These are phyloP conservation scores for Platyrinchus mystaceus DNA, from an alignment of 2,797 vertebrate species.

Conservation along the genomic window DNA sequence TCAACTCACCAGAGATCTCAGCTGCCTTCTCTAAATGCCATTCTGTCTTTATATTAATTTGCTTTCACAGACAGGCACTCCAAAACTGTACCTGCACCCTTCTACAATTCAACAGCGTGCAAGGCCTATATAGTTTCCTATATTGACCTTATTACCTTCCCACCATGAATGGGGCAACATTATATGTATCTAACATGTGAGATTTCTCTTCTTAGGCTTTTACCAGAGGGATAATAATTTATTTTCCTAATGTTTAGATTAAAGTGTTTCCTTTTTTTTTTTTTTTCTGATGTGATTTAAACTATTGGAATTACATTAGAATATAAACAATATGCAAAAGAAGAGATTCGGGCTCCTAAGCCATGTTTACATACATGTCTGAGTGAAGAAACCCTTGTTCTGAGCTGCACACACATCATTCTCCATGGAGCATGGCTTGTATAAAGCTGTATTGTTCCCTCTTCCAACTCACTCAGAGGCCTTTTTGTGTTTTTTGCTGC, in stretches of 20 bases:
- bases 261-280: not conserved
- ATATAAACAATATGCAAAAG: not conserved
- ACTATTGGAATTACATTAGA: not conserved
- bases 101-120: not conserved
- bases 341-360: not conserved
- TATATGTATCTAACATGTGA: not conserved
- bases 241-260: not conserved
- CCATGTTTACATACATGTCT: not conserved
- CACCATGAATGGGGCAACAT: not conserved
- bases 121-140: not conserved
- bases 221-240: not conserved
- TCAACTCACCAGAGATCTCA: not conserved
- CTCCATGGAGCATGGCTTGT: not conserved
- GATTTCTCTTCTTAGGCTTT: not conserved
- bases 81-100: not conserved
- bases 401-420: not conserved
- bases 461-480: not conserved
- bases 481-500: not conserved
- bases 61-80: not conserved
- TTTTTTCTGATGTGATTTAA: not conserved
- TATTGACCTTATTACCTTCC: not conserved
- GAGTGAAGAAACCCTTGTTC: not conserved
- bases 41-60: not conserved
- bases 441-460: slow-evolving; percentile 26
- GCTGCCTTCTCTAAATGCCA: not conserved